These are phyloP conservation scores for Coptotermes formosanus DNA, from an alignment of 1,140 invertebrate species.

Conservation along the genomic window DNA sequence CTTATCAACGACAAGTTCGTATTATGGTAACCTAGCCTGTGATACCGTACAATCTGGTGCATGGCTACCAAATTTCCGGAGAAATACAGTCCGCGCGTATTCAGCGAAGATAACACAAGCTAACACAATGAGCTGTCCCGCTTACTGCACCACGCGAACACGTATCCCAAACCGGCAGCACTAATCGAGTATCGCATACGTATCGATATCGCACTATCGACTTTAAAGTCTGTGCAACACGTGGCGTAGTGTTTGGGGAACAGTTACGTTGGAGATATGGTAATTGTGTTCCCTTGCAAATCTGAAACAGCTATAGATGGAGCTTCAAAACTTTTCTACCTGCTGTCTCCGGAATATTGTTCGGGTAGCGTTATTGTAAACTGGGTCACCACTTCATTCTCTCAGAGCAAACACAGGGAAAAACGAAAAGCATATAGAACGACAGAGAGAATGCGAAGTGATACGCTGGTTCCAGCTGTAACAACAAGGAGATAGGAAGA, in stretches of 20 bases:
- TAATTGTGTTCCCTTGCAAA: neutral
- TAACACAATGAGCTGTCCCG: too few species aligned
- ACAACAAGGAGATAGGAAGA: neutral
- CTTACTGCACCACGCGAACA: too few species aligned
- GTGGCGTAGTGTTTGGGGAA: neutral
- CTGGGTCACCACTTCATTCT: neutral
- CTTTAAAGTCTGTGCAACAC: too few species aligned
- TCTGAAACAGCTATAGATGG: neutral
- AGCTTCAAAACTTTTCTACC: neutral
- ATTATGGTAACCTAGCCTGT: too few species aligned
- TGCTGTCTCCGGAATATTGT: neutral
- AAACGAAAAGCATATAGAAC: neutral
- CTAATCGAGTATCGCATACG: too few species aligned
- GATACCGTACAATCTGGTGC: too few species aligned
- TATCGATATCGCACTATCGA: too few species aligned
- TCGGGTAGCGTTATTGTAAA: neutral
- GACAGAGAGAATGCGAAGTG: neutral
- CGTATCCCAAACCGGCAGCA: too few species aligned
- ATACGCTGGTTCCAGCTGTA: neutral
- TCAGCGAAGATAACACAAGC: too few species aligned
- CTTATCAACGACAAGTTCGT: too few species aligned
- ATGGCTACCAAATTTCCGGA: too few species aligned
- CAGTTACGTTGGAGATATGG: neutral
- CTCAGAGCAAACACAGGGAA: neutral
- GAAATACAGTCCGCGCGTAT: too few species aligned